Evolutionary conservation across 2,797 vertebrate species (phyloP), one percentile per base, ranked within the genome.

Genomic region (Acanthurus lineatus): DNA sequence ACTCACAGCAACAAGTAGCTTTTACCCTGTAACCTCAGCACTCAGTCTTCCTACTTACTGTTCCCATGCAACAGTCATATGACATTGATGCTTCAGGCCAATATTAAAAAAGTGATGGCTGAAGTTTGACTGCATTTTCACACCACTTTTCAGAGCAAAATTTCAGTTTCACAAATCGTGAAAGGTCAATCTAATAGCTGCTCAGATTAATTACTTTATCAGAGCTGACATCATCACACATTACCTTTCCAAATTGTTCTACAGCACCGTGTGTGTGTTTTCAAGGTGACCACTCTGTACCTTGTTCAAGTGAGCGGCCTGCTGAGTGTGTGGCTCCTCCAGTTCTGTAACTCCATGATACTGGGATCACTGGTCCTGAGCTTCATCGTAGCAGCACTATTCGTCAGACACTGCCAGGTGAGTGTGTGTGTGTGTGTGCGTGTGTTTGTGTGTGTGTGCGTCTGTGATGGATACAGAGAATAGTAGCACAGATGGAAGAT

Each of bases 331-430:
- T 99, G 97, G 93, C 73, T 96, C 17, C 94, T 99, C n/a, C 98
- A 99, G 92, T 99, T 99, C 92, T 97, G 97, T 81, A 99, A 99
- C 93, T 93, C 97, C 76, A 99, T 99, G 98, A 96, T 99, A 83
- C 94, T 98, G 73, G 98, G 98, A 47, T 99, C 98, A 0, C 89
- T 99, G 85, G 94, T 96, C 9, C 93, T 99, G 88, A 99, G 97
- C 93, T 99, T 99, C 89, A 97, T 98, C 65, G 88, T 96, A 44
- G 95, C 98, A 0, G 94, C 96, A 0, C 93, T 98, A 77, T 92
- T 97, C 91, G 86, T 96, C 88, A 97, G 94, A 91, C 95, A 94
- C 88, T 91, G 96, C 79, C 97, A 99, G 97, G 98, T 99, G 85
- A 57, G 85, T 81, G 22, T 63, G 47, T 52, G 54, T n/a, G 38